Conservation (phyloP, 2,888 invertebrate species). For the Spodoptera picta region DNA sequence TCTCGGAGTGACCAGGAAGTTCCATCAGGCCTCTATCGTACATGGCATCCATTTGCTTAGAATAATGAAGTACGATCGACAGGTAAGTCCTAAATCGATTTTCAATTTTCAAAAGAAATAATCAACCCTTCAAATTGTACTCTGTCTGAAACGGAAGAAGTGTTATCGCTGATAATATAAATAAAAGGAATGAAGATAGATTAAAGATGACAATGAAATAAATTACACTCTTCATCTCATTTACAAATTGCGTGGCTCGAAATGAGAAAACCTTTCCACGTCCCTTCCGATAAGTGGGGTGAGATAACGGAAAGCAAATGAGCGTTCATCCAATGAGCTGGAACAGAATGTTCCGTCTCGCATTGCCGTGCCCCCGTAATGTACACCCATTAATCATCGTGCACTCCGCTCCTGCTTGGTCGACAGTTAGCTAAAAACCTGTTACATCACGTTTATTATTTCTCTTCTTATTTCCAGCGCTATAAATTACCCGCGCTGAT, state of each 20-base stretch:
- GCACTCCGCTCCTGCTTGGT: slow-evolving; percentile 52
- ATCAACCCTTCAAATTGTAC: slow-evolving; percentile 3
- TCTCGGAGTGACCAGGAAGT: slow-evolving; percentile 96
- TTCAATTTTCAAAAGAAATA: no score
- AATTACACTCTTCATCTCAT: slow-evolving; percentile 52
- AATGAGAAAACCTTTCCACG: slow-evolving; percentile 61
- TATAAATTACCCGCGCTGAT: slow-evolving; percentile 64
- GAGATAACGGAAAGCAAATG: slow-evolving; percentile 73
- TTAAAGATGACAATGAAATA: slow-evolving; percentile 41
- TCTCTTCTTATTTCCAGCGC: slow-evolving; percentile 58
- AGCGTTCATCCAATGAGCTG: slow-evolving; percentile 73
- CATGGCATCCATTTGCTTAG: slow-evolving; percentile 97
- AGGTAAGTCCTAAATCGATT: slow-evolving; percentile 85
- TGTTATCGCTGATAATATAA: slow-evolving; percentile 3
- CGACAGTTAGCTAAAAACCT: slow-evolving; percentile 68
- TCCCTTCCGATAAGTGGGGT: slow-evolving; percentile 65
- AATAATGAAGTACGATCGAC: slow-evolving; percentile 97
- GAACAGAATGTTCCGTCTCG: slow-evolving; percentile 70
- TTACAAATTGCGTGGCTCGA: slow-evolving; percentile 53
- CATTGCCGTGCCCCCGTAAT: slow-evolving; percentile 64
- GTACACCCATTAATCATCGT: slow-evolving; percentile 78
- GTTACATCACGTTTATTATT: slow-evolving; percentile 66
- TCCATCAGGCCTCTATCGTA: slow-evolving; percentile 97
- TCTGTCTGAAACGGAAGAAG: neutral
- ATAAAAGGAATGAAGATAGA: slow-evolving; percentile 18